Conservation (phyloP, 2,797 vertebrate genomes). For the Hozukius guyotensis region DNA sequence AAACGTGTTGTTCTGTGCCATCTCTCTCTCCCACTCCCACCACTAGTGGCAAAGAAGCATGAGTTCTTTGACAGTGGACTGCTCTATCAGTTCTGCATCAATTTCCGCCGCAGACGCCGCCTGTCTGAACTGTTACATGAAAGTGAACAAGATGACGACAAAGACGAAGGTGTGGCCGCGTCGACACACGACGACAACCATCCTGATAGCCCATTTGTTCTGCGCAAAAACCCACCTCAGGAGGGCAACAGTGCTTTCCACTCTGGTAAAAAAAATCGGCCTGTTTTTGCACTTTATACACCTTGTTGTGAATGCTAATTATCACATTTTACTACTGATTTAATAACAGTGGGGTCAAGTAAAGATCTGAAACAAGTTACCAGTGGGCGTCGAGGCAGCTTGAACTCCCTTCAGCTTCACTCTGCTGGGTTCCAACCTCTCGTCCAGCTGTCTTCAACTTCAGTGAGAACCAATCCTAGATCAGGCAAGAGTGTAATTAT, state of each 20-base stretch:
- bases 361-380: conserved; percentile 77
- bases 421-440: conserved; percentile 55
- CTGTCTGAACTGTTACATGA: conserved; percentile 87
- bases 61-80: conserved; percentile 89
- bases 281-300: neutral
- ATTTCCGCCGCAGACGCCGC: conserved; percentile 84
- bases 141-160: conserved; percentile 56
- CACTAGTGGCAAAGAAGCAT: conserved; percentile 83
- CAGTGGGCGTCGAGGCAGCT: conserved; percentile 52
- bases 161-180: conserved; percentile 32
- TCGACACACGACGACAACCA: conserved; percentile 75
- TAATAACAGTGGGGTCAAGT: conserved; percentile 72
- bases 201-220: conserved; percentile 85
- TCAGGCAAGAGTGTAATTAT: conserved; percentile 81
- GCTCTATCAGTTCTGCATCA: conserved; percentile 90
- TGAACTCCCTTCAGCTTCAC: conserved; percentile 58
- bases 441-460: conserved; percentile 65
- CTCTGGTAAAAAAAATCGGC: conserved; percentile 75
- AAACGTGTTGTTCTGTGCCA: conserved; percentile 28
- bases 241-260: conserved; percentile 81
- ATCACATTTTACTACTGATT: neutral
- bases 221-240: conserved; percentile 76
- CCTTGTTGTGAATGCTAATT: neutral
- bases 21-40: conserved; percentile 2
- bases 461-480: conserved; percentile 86